Conservation (phyloP, 1,140 invertebrate species). For the Drosophila repleta region DNA sequence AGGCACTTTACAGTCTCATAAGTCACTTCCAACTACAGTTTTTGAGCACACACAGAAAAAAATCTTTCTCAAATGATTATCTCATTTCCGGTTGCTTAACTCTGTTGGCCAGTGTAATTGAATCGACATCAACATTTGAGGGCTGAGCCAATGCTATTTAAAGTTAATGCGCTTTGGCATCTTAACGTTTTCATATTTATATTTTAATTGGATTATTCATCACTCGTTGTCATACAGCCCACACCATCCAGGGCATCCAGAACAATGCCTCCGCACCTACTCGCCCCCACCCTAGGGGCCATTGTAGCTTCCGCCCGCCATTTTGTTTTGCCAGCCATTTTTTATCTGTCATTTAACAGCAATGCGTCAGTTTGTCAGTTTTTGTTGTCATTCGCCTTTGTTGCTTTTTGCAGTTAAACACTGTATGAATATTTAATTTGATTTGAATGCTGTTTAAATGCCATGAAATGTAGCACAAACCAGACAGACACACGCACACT, state of each 20-base stretch:
- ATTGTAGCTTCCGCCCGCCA: neutral
- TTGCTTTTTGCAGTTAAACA: constrained; percentile 42
- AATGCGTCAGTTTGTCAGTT: constrained; percentile 55
- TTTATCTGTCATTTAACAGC: constrained; percentile 64
- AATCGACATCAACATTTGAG: constrained; percentile 19
- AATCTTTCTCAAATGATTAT: no score
- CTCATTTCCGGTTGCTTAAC: no score
- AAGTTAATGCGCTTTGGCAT: constrained; percentile 38
- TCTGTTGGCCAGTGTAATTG: constrained; percentile 2
- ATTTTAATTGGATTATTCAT: constrained; percentile 55
- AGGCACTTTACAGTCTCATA: no score
- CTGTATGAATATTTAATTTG: constrained; percentile 65
- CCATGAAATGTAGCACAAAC: constrained; percentile 31
- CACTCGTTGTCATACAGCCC: constrained; percentile 5
- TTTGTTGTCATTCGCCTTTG: constrained; percentile 24
- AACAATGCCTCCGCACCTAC: neutral
- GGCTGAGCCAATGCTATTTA: constrained; percentile 9
- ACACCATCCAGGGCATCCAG: neutral
- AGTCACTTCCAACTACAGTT: no score
- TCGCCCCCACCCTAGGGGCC: neutral
- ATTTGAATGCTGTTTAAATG: constrained; percentile 66
- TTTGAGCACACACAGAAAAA: no score
- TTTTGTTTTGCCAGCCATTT: constrained; percentile 38
- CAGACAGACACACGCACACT: neutral
- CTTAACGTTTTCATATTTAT: constrained; percentile 33